Evolutionary conservation across 2,113 vertebrate species (phyloP), one percentile per base, ranked within the genome.

Genomic region (Archocentrus centrarchus): DNA sequence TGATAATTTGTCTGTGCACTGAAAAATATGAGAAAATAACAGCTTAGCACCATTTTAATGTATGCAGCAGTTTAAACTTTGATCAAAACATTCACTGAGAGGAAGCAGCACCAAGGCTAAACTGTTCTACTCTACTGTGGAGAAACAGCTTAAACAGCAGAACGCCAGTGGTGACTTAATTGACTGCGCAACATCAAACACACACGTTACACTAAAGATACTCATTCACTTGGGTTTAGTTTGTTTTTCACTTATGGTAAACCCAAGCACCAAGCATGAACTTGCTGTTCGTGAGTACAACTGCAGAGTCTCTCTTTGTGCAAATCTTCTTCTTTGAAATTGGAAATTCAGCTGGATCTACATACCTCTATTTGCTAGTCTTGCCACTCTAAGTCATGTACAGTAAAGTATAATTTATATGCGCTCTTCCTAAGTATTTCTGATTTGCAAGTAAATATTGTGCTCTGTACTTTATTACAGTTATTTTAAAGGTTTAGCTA

Each of bases 161-260:
- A 50, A 53, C 20, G 22, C 11, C 4, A 8, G 7, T 59, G 53
- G 35, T 70, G 39, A 68, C 11, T 68, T 55, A 58, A 76, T 35
- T 79, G 68, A 32, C 39, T 30, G 2, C 76, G 75, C 59, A 41
- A 70, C 76, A 80, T 75, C 79, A 79, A 60, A 80, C 18, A 32
- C 20, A 57, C 5, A 41, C 37, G 10, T 60, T 70, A 59, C 22
- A 55, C 55, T 63, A 53, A 58, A 63, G 35, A 57, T 57, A 18
- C 35, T 75, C 14, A 11, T 79, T 24, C 35, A 58, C 53, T 47
- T 55, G 14, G 7, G 70, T 76, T 13, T 44, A 53, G 9, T 70
- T 50, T 73, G 41, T 58, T 60, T 27, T 77, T 50, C 20, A 62
- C 14, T 32, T 66, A 8, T 60, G 17, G n/a, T 14, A 76, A 85